Evolutionary conservation across 2,797 vertebrate genomes (phyloP).

Genomic region (Tapera naevia): DNA sequence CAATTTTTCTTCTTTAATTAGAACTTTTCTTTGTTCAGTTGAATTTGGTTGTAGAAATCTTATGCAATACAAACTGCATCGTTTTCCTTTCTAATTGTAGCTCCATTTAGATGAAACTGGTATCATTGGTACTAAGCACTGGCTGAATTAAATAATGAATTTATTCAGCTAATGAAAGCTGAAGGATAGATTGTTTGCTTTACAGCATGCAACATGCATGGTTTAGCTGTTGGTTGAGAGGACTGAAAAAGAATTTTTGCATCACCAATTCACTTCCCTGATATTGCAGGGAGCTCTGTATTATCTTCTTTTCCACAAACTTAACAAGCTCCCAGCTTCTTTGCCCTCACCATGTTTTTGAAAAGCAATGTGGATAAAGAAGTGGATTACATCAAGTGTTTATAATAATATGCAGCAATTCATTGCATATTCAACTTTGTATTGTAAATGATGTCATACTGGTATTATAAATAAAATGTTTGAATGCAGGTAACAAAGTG

Average conservation of each 20-base stretch:
- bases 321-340: neutral
- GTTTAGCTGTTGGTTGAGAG: neutral
- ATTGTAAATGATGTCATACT: neutral
- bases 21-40: slow-evolving; percentile 15
- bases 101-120: slow-evolving; percentile 7
- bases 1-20: slow-evolving; percentile 47
- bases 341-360: neutral
- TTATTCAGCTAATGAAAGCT: slow-evolving; percentile 12
- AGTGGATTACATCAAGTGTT: neutral
- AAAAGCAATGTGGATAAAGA: neutral
- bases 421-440: neutral
- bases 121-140: neutral
- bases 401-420: neutral
- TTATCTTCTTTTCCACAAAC: neutral
- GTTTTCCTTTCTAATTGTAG: slow-evolving; percentile 53
- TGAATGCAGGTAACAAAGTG: neutral
- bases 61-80: slow-evolving; percentile 29
- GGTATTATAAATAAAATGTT: neutral
- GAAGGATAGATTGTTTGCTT: slow-evolving; percentile 17
- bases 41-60: neutral
- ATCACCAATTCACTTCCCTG: neutral
- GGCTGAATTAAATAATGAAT: slow-evolving; percentile 12
- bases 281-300: neutral
- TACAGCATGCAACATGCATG: neutral
- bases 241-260: neutral